Conservation (phyloP, 2,888 invertebrate species). For the Agrotis segetum region DNA sequence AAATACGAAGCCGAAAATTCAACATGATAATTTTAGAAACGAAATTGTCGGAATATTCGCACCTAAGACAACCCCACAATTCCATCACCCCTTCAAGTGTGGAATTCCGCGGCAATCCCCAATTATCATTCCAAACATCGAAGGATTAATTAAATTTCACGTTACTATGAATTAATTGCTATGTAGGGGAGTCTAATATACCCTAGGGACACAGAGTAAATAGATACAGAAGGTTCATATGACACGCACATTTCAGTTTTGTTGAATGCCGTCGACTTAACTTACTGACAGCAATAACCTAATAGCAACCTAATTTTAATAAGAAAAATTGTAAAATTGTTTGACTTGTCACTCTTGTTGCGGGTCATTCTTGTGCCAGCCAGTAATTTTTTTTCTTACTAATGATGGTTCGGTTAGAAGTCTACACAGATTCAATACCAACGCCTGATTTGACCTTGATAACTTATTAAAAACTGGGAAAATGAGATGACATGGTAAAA, state of each 20-base stretch:
- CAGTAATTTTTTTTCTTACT: no score
- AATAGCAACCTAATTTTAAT: no score
- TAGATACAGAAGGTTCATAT: not conserved
- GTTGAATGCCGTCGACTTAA: no score
- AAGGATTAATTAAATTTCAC: slow-evolving; percentile 83
- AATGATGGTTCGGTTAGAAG: no score
- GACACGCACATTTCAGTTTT: no score
- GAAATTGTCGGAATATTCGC: slow-evolving; percentile 37
- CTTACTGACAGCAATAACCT: not conserved
- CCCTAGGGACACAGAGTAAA: slow-evolving; percentile 36
- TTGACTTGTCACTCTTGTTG: no score
- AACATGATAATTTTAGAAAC: slow-evolving; percentile 22
- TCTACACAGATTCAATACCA: no score
- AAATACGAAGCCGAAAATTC: slow-evolving; percentile 9
- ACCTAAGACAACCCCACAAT: slow-evolving; percentile 49
- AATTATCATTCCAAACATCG: slow-evolving; percentile 82
- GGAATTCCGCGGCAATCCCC: slow-evolving; percentile 79
- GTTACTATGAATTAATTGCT: slow-evolving; percentile 76
- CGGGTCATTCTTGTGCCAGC: no score
- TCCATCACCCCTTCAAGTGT: slow-evolving; percentile 66
- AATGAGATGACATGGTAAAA: no score
- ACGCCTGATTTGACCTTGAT: no score
- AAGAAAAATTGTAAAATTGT: not conserved
- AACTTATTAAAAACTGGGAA: no score
- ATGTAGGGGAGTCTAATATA: slow-evolving; percentile 73